phyloP scores from a whole-genome alignment of 2,888 invertebrate genomes.

The Catocala sponsa region DNA sequence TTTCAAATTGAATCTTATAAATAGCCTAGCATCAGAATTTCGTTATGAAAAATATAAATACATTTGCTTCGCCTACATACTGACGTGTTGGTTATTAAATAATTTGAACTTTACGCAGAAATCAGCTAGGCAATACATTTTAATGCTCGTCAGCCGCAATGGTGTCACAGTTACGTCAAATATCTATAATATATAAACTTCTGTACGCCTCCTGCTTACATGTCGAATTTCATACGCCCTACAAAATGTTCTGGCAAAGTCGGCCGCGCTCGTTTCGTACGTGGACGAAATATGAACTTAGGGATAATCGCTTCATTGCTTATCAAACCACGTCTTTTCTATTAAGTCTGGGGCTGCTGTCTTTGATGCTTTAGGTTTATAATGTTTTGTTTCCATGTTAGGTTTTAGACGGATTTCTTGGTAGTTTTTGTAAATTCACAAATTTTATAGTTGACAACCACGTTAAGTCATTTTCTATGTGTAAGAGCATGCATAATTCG shows the following conservation, averaged over 20 bases:
- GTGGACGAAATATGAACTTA: conserved; percentile 35
- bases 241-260: conserved; percentile 7
- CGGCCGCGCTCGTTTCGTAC: conserved; percentile 20
- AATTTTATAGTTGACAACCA: too few relatives aligned
- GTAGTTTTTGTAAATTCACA: background rate
- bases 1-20: too few relatives aligned
- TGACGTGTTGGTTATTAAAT: too few relatives aligned
- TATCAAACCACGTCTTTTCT: conserved; percentile 35
- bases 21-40: too few relatives aligned
- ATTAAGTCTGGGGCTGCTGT: conserved; percentile 18
- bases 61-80: too few relatives aligned
- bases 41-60: too few relatives aligned
- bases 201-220: conserved; percentile 11
- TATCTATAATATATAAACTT: conserved; percentile 25
- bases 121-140: too few relatives aligned
- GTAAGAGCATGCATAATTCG: too few relatives aligned
- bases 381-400: background rate
- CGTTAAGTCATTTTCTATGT: too few relatives aligned
- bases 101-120: too few relatives aligned
- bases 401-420: background rate
- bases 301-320: conserved; percentile 30
- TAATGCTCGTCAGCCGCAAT: background rate
- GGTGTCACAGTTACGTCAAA: conserved; percentile 16
- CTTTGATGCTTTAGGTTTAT: background rate
- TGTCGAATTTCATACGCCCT: background rate